Conservation (phyloP, 2,888 invertebrate species). For the Synergus japonicus region DNA sequence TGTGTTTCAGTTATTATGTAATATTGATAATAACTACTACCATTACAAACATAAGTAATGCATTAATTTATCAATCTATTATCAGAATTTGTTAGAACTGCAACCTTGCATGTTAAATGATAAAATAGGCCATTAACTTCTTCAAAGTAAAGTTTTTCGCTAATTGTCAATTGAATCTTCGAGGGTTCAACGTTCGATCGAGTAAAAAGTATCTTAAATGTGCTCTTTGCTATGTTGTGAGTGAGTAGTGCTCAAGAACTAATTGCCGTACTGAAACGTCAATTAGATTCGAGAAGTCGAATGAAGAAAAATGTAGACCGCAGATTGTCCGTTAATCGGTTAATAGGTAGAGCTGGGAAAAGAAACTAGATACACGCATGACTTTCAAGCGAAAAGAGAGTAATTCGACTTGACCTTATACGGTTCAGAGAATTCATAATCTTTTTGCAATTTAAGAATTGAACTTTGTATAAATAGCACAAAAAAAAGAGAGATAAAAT, state of each 20-base stretch:
- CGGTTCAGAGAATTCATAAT: not conserved
- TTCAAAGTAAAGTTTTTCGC: not conserved
- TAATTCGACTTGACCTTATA: conserved; percentile 20
- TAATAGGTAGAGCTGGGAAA: conserved; percentile 24
- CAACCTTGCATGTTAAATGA: not conserved
- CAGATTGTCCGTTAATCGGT: conserved; percentile 36
- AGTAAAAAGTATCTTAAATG: not conserved
- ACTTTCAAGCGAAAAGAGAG: conserved; percentile 20
- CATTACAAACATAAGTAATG: not conserved
- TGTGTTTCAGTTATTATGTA: not conserved
- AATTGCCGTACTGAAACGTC: conserved; percentile 37
- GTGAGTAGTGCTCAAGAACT: conserved; percentile 30
- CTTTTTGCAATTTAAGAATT: not conserved
- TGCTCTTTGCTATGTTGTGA: not conserved
- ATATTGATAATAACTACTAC: not conserved
- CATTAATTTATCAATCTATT: no score
- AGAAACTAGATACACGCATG: conserved; percentile 8
- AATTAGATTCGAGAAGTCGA: conserved; percentile 18
- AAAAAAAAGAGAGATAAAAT: not conserved
- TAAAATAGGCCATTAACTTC: not conserved
- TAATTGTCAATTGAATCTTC: not conserved
- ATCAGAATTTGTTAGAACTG: not conserved
- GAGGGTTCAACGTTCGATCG: conserved; percentile 3
- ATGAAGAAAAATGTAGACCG: conserved; percentile 22
- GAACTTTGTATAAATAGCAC: not conserved